Evolutionary conservation across 2,113 vertebrate genomes (phyloP).

Genomic region (Thryonomys swinderianus): DNA sequence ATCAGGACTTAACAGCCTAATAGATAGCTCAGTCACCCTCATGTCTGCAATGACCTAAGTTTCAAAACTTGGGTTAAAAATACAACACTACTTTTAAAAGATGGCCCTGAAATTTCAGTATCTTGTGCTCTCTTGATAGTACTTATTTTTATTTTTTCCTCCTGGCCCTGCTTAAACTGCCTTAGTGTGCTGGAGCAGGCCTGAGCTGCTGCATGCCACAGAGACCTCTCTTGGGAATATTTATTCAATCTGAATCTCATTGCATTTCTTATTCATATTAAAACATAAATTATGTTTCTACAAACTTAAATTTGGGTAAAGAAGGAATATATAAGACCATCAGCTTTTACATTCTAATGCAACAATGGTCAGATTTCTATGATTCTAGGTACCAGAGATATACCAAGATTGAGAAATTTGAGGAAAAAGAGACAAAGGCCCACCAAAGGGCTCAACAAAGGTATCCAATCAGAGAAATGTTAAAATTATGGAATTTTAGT

Average conservation of each 20-base stretch:
- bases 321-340: conserved; percentile 38
- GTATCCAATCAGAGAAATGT: conserved; percentile 1
- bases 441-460: conserved; percentile 14
- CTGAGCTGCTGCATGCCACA: not conserved
- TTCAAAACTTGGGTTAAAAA: conserved; percentile 39
- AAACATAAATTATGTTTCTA: conserved; percentile 6
- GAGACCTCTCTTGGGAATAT: not conserved
- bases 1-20: not conserved
- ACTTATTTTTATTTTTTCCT: not conserved
- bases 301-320: conserved; percentile 35
- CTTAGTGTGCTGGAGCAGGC: not conserved
- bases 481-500: not conserved
- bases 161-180: not conserved
- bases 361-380: conserved; percentile 27
- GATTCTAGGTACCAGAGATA: not conserved
- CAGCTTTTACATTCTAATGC: conserved; percentile 1
- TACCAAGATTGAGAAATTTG: conserved; percentile 8
- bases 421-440: not conserved
- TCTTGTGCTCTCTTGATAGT: conserved; percentile 1
- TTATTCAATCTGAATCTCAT: not conserved
- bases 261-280: conserved; percentile 44
- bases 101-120: not conserved
- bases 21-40: not conserved
- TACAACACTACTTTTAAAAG: not conserved
- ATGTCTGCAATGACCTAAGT: not conserved